Conservation (phyloP, 2,888 invertebrate species). For the Temnothorax ravouxi region DNA sequence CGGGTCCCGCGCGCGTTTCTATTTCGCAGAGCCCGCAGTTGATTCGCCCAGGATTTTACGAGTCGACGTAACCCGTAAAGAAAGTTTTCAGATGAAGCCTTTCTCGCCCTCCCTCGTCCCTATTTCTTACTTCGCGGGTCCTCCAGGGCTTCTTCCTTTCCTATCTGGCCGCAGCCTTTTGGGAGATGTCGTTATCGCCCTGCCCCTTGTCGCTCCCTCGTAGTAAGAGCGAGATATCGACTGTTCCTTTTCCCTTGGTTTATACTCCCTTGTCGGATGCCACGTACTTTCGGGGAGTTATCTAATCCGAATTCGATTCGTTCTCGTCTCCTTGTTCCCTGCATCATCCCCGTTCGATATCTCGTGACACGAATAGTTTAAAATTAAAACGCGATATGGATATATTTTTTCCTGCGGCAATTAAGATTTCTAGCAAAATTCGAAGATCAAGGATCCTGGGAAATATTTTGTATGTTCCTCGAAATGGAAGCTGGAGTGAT, state of each 20-base stretch:
- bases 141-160: constrained; percentile 49
- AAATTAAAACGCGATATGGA: neutral
- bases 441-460: too few species aligned
- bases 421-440: constrained; percentile 3
- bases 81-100: constrained; percentile 71
- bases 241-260: constrained; percentile 9
- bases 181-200: constrained; percentile 58
- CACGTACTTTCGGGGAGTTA: constrained; percentile 36
- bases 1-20: constrained; percentile 56
- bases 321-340: constrained; percentile 40
- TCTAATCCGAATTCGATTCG: constrained; percentile 53
- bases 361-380: neutral
- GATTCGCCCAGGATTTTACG: constrained; percentile 72
- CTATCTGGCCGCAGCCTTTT: constrained; percentile 56
- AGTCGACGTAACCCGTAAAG: constrained; percentile 70
- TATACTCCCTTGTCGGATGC: neutral
- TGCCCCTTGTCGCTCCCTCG: constrained; percentile 15
- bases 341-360: constrained; percentile 6
- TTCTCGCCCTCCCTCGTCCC: neutral
- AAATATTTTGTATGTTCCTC: neutral
- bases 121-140: constrained; percentile 22
- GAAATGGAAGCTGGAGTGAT: neutral
- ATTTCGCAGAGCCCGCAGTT: constrained; percentile 61
- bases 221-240: constrained; percentile 57
- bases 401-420: neutral